Evolutionary conservation across 2,113 vertebrate species (phyloP).

Genomic region (Hyperopisus bebe): DNA sequence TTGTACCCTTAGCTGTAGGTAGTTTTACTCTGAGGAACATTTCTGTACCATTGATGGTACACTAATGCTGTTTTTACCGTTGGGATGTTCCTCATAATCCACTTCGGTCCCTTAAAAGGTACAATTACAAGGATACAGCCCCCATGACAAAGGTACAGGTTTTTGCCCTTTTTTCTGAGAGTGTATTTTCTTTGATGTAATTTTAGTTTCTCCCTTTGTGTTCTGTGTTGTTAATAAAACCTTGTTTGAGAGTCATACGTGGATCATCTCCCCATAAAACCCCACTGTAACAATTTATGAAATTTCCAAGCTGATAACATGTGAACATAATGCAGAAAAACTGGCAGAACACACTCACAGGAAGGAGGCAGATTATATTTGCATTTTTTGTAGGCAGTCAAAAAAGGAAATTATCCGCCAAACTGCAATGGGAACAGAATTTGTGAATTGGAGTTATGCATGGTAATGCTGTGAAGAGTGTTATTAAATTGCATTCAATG

Average conservation of each 20-base stretch:
- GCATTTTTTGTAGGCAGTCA: not conserved
- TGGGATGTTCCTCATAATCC: too few relatives aligned
- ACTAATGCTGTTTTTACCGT: too few relatives aligned
- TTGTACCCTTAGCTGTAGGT: too few relatives aligned
- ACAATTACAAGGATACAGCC: too few relatives aligned
- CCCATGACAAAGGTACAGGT: too few relatives aligned
- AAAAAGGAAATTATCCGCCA: not conserved
- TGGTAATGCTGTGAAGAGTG: not conserved
- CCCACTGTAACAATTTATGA: too few relatives aligned
- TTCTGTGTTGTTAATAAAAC: not conserved
- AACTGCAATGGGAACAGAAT: not conserved
- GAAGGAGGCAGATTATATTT: not conserved
- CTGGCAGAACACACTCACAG: not conserved
- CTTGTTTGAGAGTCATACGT: not conserved
- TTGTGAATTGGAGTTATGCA: not conserved
- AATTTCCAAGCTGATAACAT: not conserved
- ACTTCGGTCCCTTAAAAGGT: too few relatives aligned
- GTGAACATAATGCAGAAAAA: not conserved
- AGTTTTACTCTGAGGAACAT: too few relatives aligned
- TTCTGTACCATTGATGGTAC: too few relatives aligned
- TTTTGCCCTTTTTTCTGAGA: too few relatives aligned
- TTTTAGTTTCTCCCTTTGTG: not conserved
- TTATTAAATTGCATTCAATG: not conserved
- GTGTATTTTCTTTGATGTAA: too few relatives aligned
- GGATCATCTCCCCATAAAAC: not conserved